A percentile compares a stretch with the other conserved stretches of the same genome.
Evolutionary conservation across 35 echinoderm and acorn worm species (phyloP).

Genomic region (Acanthaster planci): DNA sequence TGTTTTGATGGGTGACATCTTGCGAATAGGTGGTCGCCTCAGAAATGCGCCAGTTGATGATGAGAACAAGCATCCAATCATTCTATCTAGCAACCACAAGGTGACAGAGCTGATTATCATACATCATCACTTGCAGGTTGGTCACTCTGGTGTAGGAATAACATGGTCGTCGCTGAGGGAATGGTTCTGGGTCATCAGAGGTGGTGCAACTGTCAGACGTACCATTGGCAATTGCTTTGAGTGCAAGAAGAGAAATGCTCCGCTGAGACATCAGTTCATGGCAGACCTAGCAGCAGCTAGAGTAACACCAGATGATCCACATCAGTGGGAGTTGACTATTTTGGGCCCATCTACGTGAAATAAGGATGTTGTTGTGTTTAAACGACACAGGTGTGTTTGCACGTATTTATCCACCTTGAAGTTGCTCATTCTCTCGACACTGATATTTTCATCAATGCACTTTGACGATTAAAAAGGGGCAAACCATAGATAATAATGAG

Average conservation of each 20-base stretch:
- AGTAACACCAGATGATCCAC: slow-evolving; percentile 45
- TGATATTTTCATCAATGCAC: slow-evolving; percentile 59
- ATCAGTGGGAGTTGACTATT: slow-evolving; percentile 29
- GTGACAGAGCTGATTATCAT: too few relatives aligned
- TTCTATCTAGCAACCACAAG: slow-evolving; percentile 42
- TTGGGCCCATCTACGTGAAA: slow-evolving; percentile 68
- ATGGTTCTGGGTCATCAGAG: slow-evolving; percentile 55
- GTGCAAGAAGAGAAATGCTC: slow-evolving; percentile 53
- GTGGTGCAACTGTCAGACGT: slow-evolving; percentile 29
- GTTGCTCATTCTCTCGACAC: slow-evolving; percentile 35
- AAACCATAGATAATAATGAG: slow-evolving; percentile 46
- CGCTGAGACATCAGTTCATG: slow-evolving; percentile 50
- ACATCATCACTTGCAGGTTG: neutral
- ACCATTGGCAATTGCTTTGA: slow-evolving; percentile 50
- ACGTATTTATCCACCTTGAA: slow-evolving; percentile 56
- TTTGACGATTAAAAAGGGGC: slow-evolving; percentile 43
- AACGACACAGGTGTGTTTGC: slow-evolving; percentile 66
- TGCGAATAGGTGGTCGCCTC: slow-evolving; percentile 39
- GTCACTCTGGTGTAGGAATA: neutral
- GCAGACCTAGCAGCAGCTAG: slow-evolving; percentile 52
- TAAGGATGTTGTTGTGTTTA: slow-evolving; percentile 28
- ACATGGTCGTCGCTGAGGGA: slow-evolving; percentile 32
- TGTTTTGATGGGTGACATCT: slow-evolving; percentile 30
- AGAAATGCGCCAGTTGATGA: slow-evolving; percentile 13
- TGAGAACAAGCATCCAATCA: slow-evolving; percentile 44